Evolutionary conservation across 2,888 invertebrate species (phyloP), one percentile per base, ranked within the genome.

Genomic region (Meiosimyza decipiens): DNA sequence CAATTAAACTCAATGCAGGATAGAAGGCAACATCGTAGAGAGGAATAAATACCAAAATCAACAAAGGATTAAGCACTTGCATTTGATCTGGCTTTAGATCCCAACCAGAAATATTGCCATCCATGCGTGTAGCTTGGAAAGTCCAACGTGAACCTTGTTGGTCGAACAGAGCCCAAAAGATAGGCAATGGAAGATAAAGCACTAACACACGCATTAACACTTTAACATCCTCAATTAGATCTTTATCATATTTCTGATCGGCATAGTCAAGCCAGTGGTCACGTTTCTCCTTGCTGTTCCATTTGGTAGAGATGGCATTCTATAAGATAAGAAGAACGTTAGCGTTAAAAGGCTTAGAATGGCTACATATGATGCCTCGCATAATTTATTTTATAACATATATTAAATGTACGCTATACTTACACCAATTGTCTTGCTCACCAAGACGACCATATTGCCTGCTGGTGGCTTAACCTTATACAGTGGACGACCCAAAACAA

Each of bases 131-230:
- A 0, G 97, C 97, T 89, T 97, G 97, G 87, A 97, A 93, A 0
- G 96, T 95, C 97, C 97, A 97, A 74, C 95, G 90, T 0, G 96
- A 96, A 22, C 95, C 96, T 90, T 94, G 94, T 85, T 98, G 98
- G 87, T 98, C 98, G 85, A 94, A 94, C 7, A 98, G 89, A 0
- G 98, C 94, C 97, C 97, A 98, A 88, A 97, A 98, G 40, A 98
- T 88, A 0, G 97, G 97, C 63, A 97, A 85, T 0, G 98, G 97
- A 9, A 96, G 85, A 83, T 94, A 97, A 54, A 97, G 88, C 71
- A 92, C 89, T 28, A 97, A 87, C 3, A 97, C 91, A 47, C 91
- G 91, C 54, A 96, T 85, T 0, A 95, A 88, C n/a, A 91, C 90
- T 86, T 94, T 95, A 4, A 95, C 91, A 79, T 97, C 96, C 28